Evolutionary conservation across 2,797 vertebrate genomes (phyloP).

Genomic region (Zalophus californianus): DNA sequence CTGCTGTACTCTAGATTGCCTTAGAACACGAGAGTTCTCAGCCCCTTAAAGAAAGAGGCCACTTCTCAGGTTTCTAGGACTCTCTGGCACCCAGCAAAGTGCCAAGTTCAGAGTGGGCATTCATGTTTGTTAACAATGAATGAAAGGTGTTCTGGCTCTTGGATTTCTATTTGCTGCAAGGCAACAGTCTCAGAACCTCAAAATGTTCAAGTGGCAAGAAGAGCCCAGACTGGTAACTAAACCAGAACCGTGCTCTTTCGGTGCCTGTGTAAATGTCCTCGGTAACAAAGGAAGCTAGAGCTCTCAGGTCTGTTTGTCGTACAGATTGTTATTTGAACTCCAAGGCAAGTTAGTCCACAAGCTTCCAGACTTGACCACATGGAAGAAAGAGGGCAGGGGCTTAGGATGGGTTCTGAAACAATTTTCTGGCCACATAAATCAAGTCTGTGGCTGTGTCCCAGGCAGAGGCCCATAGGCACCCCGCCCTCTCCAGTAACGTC

Average conservation of each 20-base stretch:
- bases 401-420: neutral
- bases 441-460: neutral
- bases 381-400: neutral
- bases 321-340: neutral
- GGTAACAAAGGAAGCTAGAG: neutral
- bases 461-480: neutral
- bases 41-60: neutral
- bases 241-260: neutral
- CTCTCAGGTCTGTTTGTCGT: neutral
- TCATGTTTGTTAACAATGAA: slow-evolving; percentile 42
- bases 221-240: neutral
- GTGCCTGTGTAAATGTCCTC: neutral
- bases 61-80: slow-evolving; percentile 20
- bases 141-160: neutral
- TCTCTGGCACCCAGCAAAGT: neutral
- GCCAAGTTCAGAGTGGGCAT: neutral
- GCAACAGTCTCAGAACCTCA: slow-evolving; percentile 54
- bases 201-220: slow-evolving; percentile 36
- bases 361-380: neutral
- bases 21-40: neutral
- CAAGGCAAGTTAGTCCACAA: slow-evolving; percentile 23
- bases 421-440: neutral
- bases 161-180: slow-evolving; percentile 22
- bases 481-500: neutral
- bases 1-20: neutral